phyloP scores from a whole-genome alignment of 1,140 invertebrate genomes.

The Lordiphosa mommai region DNA sequence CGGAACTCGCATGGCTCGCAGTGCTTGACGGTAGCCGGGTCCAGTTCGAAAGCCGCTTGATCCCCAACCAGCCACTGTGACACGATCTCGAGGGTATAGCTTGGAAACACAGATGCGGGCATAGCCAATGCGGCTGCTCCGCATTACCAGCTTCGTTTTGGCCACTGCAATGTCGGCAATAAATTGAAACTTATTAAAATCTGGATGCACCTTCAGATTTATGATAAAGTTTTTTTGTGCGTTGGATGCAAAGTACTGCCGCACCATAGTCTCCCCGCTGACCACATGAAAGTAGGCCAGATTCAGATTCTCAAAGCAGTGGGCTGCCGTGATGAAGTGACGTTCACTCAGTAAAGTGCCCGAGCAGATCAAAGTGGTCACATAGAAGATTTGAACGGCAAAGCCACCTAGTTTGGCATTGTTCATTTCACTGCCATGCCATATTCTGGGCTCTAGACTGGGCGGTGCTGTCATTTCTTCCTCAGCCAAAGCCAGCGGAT shows the following conservation, averaged over 20 bases:
- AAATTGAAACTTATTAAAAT: slow-evolving; percentile 10
- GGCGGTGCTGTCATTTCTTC: not conserved
- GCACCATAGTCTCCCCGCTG: slow-evolving; percentile 2
- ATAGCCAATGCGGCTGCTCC: slow-evolving; percentile 1
- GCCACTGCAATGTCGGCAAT: slow-evolving; percentile 38
- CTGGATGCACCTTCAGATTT: slow-evolving; percentile 19
- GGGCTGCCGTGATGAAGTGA: slow-evolving; percentile 29
- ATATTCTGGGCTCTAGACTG: slow-evolving; percentile 18
- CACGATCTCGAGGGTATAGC: not conserved
- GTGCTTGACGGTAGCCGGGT: not conserved
- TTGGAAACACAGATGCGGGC: slow-evolving; percentile 8
- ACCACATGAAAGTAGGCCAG: slow-evolving; percentile 6
- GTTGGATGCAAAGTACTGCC: not conserved
- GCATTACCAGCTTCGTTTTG: not conserved
- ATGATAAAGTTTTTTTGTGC: slow-evolving; percentile 1
- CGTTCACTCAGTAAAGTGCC: slow-evolving; percentile 14
- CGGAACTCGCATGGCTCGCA: slow-evolving; percentile 1
- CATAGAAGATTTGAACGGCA: slow-evolving; percentile 17
- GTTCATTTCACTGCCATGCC: not conserved
- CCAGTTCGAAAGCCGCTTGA: not conserved
- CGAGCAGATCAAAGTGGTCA: slow-evolving; percentile 4
- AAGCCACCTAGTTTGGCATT: slow-evolving; percentile 18
- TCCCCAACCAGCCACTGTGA: slow-evolving; percentile 38
- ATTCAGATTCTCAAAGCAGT: slow-evolving; percentile 18
- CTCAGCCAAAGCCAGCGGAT: not conserved